Evolutionary conservation across 2,888 invertebrate species (phyloP), one percentile per base, ranked within the genome.

Genomic region (Cryptocephalus moraei): DNA sequence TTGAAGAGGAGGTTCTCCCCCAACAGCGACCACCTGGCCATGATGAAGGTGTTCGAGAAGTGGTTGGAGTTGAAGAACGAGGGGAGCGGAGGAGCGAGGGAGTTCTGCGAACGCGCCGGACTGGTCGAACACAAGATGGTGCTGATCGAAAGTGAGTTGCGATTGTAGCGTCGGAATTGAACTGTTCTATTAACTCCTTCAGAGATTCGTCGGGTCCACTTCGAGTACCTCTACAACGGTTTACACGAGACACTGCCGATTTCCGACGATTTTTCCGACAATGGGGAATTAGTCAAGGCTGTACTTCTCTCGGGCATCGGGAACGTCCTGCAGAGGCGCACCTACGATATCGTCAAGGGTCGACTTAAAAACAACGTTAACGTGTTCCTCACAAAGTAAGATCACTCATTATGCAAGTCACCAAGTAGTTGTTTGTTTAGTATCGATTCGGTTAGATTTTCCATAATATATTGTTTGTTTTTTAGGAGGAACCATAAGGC

Each of bases 21-120:
- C 0, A 71, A 69, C 0, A 84, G 84, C 3, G 85, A 85, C 62
- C 82, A 84, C 64, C 60, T 77, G 10, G 78, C 82, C 0, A 42
- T 81, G 10, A 73, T 78, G 57, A 67, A 74, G 63, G 60, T 83
- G 8, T 78, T 76, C 51, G 68, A 73, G 9, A 71, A 77, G 46
- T 82, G 75, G 70, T 69, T 75, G 14, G 61, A 67, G 1, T 54
- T 59, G 8, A 43, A 60, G 1, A 57, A 64, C 1, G 60, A 66
- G n/a, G 55, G 56, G 0, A 68, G 70, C 40, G 13, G 45, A 0
- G 59, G 49, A 0, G 62, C 66, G 0, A 66, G 69, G 4, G 50
- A 49, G 1, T 80, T 76, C 69, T 78, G 78, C 53, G 56, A 65
- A 0, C 57, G 62, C 1, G 58, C 68, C 33, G 70, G 72, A 10